These are phyloP conservation scores for Chesias legatella DNA, from an alignment of 2,888 invertebrate genomes.

Conservation along the genomic window DNA sequence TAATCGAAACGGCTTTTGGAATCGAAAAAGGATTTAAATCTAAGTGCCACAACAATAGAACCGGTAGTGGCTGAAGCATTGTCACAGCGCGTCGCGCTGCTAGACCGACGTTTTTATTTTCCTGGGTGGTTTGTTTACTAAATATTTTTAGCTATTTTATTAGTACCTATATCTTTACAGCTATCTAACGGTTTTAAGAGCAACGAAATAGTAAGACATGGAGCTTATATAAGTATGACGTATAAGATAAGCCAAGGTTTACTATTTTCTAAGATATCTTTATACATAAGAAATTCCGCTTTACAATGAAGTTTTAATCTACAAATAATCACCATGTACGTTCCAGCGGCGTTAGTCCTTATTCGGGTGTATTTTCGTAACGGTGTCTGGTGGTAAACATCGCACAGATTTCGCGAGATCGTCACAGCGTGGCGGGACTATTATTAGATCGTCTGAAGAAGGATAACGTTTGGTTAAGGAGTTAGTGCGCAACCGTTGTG, in stretches of 20 bases:
- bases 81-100: conserved; percentile 23
- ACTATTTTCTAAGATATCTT: too few relatives aligned
- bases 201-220: too few relatives aligned
- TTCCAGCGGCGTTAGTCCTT: conserved; percentile 41
- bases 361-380: conserved; percentile 43
- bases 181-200: too few relatives aligned
- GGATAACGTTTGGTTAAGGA: conserved; percentile 44
- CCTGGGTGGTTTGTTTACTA: conserved; percentile 13
- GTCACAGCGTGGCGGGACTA: conserved; percentile 41
- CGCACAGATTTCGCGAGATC: conserved; percentile 48
- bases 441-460: conserved; percentile 54
- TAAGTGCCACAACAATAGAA: conserved; percentile 21
- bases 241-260: too few relatives aligned
- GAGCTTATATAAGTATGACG: too few relatives aligned
- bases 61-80: conserved; percentile 22
- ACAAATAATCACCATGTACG: conserved; percentile 42
- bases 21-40: conserved; percentile 25
- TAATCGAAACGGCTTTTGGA: conserved; percentile 19
- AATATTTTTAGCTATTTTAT: too few relatives aligned
- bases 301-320: conserved; percentile 14
- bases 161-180: too few relatives aligned
- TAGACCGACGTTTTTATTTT: conserved; percentile 23
- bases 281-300: too few relatives aligned
- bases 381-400: conserved; percentile 41
- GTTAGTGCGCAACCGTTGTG: conserved; percentile 49